Evolutionary conservation across 2,797 vertebrate genomes (phyloP), one percentile per base, ranked within the genome.

Genomic region (Arnoldichthys spilopterus): DNA sequence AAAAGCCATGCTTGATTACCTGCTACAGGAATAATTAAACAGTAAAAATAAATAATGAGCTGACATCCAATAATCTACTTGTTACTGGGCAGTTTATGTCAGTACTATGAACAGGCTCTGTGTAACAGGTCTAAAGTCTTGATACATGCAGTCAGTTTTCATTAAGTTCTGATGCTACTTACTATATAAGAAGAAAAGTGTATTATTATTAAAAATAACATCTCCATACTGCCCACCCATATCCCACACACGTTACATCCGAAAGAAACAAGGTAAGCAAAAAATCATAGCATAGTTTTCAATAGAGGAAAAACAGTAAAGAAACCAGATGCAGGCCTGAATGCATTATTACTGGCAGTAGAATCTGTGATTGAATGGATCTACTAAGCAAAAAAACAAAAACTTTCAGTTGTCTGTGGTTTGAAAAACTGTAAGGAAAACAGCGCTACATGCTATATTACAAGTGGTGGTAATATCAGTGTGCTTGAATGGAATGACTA

Each of bases 401-500:
- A 37, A 24, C 64, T 26, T 45, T 22, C n/a, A 45, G 66, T 45
- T 45, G 22, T 67, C 22, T 26, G 43, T 4, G 66, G 43, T 47
- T 30, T 69, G 24, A 69, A 67, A 67, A 67, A 43, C 40, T 62
- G 7, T n/a, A 37, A 37, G 32, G 22, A 28, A 69, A 49, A 69
- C 1, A 69, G 26, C 3, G 16, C 13, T 32, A 16, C 43, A 18
- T 49, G 66, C 66, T 69, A 37, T 63, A 63, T 40, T 63, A 37
- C 32, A 20, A 69, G 7, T 69, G 45, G 13, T 8, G 12, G 16
- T 49, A 8, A 11, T 12, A 11, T 15, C 8, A 16, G 6, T 67
- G 64, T 58, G 22, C 45, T 51, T 45, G 18, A 62, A 40, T 26
- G 40, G 77, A 30, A 72, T 34, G 20, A 40, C 56, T 28, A 78